Evolutionary conservation across 2,113 vertebrate species (phyloP).

Genomic region (Elaphurus davidianus): DNA sequence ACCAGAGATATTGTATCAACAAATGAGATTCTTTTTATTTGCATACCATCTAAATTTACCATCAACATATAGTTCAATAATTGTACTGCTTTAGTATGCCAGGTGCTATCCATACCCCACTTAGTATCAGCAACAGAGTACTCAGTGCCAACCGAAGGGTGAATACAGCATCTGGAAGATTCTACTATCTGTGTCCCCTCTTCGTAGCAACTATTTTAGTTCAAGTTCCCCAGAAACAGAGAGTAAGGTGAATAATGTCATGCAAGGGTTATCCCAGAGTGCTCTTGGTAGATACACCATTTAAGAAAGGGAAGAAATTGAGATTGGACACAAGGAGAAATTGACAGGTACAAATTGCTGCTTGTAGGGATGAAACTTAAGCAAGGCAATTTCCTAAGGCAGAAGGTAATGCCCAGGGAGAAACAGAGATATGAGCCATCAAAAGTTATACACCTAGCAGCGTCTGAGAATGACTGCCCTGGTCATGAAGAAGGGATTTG

Average conservation of each 20-base stretch:
- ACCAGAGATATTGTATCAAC: background rate
- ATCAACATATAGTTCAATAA: background rate
- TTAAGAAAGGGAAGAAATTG: background rate
- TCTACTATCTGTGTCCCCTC: rapidly evolving
- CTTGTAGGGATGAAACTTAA: background rate
- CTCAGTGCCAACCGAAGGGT: background rate
- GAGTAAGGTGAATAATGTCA: background rate
- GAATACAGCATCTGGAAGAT: background rate
- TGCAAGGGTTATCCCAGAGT: background rate
- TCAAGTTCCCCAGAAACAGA: background rate
- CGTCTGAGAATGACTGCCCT: background rate
- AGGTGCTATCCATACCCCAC: background rate
- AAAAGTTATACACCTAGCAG: background rate
- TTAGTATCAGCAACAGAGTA: background rate
- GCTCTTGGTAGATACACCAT: background rate
- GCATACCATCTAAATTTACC: background rate
- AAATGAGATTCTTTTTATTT: background rate
- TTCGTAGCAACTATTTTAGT: background rate
- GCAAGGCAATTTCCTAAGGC: background rate
- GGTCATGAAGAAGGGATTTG: background rate
- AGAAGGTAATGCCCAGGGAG: background rate
- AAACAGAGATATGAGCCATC: background rate
- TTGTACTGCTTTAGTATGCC: background rate
- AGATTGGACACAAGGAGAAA: background rate
- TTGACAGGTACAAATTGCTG: background rate